Base-by-base conservation (phyloP, 64 coral and sea anemone genomes). In the Dendronephthya gigantea region DNA sequence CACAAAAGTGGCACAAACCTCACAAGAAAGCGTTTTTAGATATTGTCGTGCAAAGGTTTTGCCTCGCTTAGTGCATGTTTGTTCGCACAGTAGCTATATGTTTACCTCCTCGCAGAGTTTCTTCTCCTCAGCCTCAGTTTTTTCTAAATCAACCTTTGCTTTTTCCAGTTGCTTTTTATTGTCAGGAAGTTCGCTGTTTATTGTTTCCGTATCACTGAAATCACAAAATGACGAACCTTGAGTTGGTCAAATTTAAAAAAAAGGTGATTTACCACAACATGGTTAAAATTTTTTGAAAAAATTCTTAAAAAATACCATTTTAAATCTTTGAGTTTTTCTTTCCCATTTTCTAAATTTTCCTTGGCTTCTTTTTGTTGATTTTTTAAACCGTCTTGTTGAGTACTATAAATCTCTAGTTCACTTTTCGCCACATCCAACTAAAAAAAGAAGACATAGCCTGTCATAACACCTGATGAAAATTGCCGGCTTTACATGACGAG, bases 341-440 rank as follows among this genome's bases (percentile, higher is more conserved):
- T 38, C 35, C 87, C 84, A 74, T 87, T 93, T 27, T 97, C 92
- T 48, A 97, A 90, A 31, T 93, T 97, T 13, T 88, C 49, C 45
- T 89, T 90, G 15, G 87, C 87, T 38, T 90, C 90, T 69, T 88
- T 84, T 16, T 88, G 51, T 35, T 97, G 94, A 23, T 87, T 83
- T 38, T 89, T 58, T 4, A 84, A 87, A 85, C 84, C 89, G 25
- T 97, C 92, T 68, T 97, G 87, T 38, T 93, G 92, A 75, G 87
- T 93, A 14, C 90, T 97, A 32, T 91, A 97, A 49, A 97, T 91
- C 40, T 97, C 92, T 47, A 97, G 56, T 48, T 93, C 94, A 93
- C 94, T 93, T 43, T 90, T 93, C 66, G 94, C 94, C 25, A 97
- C 94, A 91, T 97, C 94, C 81, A 97, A 76, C 94, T 97, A 9